Base-by-base conservation (phyloP, 2,113 vertebrate species). In the Alligator mississippiensis region DNA sequence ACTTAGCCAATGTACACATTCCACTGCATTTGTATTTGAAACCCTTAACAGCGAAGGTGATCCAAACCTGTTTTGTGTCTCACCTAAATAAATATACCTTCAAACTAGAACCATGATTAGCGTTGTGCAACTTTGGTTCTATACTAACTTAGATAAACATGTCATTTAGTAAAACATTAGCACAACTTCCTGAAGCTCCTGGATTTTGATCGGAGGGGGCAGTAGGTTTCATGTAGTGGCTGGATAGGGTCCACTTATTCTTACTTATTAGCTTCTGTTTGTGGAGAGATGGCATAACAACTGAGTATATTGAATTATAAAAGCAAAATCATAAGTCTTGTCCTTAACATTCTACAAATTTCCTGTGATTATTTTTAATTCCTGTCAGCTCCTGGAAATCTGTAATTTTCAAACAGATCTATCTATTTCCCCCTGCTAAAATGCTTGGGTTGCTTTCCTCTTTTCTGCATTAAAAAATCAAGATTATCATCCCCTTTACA, bases 161-260 rank as follows among this genome's bases (percentile, higher is more conserved):
- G 14, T 22, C 0, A 0, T 28, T 17, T 76, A 47, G 7, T 47
- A 47, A 47, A 47, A 47, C 55, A n/a, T 1, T 30, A 19, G 30
- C 0, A 15, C 3, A 25, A 66, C 38, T 90, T 59, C 59, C 63
- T 19, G n/a, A 74, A 72, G 34, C 47, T 1, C 18, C 3, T 58
- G 27, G 7, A 28, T 30, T 66, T 47, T 81, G 30, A 47, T 22
- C 0, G 0, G 68, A 0, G 1, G 57, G 22, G 68, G 28, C 28
- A 87, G 30, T 47, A 77, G 68, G 28, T 54, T 24, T 3, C 66
- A 16, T 9, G 66, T 22, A 34, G 11, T 3, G 58, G 18, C 22
- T 83, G 62, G 18, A 18, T 61, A 38, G 1, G 0, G 1, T 13
- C 54, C 55, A 62, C 27, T 22, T 9, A 3, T 63, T 68, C 61